Base-by-base conservation (phyloP, 2,797 vertebrate species). In the Corythornis leucogaster region DNA sequence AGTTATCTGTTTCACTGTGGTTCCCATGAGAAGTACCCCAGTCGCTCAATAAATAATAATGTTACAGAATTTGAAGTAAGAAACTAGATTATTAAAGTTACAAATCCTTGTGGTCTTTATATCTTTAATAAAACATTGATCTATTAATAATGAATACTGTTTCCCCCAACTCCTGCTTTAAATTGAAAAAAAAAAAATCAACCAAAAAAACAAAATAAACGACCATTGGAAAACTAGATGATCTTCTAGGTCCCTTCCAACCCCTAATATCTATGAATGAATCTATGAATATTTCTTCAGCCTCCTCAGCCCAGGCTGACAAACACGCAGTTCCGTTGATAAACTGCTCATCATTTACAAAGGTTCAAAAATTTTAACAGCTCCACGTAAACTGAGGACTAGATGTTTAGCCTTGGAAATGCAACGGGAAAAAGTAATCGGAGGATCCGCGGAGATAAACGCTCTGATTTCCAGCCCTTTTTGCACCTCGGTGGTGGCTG, bases 61-160 rank as follows among this genome's bases (percentile, higher is more conserved):
- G 69, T 83, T 95, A 83, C 71, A 74, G 84, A 96, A 96, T 91
- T 96, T 93, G 93, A 97, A 97, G 82, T 93, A 96, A 96, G 94
- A 92, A 95, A 94, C 88, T 82, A 40, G 92, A 88, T 97, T 98
- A 97, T 98, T 97, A 98, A 97, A 97, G 96, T 97, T 97, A 97
- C 97, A 98, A 98, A 97, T 97, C 97, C 97, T 96, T 50, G 80
- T 93, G 87, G 90, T 95, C 97, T 91, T 97, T 96, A 93, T 94
- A 85, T 85, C 48, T 58, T 97, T 96, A 97, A 97, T 97, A 97
- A 97, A 97, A 97, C 95, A 97, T 96, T 87, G 74, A 74, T 93
- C 92, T 95, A 89, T 98, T 97, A 97, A 97, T 97, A 97, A 97
- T 97, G 85, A 87, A 97, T 97, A 91, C 71, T 83, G 86, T 93